Base-by-base conservation (phyloP, 2,113 vertebrate species). In the Gadus macrocephalus region DNA sequence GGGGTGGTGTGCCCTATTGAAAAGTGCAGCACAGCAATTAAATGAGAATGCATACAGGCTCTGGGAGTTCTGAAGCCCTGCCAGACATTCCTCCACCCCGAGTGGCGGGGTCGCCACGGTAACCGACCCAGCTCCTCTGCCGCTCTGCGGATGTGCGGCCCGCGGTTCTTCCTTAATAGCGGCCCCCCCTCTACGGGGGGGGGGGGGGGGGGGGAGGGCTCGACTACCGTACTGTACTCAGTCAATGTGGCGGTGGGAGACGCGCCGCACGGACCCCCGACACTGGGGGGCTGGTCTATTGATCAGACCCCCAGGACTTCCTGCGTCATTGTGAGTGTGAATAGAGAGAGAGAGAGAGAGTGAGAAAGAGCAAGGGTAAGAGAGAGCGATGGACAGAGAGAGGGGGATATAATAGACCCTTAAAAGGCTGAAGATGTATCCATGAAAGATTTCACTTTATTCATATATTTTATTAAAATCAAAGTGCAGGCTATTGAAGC, bases 51-150 rank as follows among this genome's bases (percentile, higher is more conserved):
- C 55, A 17, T 58, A 9, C 15, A 7, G 55, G 15, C 55, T 25
- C 83, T 31, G 78, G 81, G 80, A 83, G 49, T 75, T 76, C 72
- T 85, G 79, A 85, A 68, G 71, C 68, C 55, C 0, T 12, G 84
- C 85, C 85, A 88, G 75, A 83, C 82, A 87, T 88, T 87, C 86
- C 78, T 79, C 53, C 0, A 42, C n/a, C 79, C 64, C 68, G 75
- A 31, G 74, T 63, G 72, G 74, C 38, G 6, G 49, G 49, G 77
- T 85, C 73, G 74, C 79, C 59, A 27, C 64, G 69, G 78, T 28
- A 77, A 84, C 84, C 1, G 28, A 65, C 59, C 62, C 60, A 70
- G 63, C 8, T 27, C 61, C 61, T 9, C 15, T 64, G 70, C 62
- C 16, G 27, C 25, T 61, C 15, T 70, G 78, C 53, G 73, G 80